phyloP scores from a whole-genome alignment of 2,113 vertebrate genomes.

The Cyprinodon tularosa region DNA sequence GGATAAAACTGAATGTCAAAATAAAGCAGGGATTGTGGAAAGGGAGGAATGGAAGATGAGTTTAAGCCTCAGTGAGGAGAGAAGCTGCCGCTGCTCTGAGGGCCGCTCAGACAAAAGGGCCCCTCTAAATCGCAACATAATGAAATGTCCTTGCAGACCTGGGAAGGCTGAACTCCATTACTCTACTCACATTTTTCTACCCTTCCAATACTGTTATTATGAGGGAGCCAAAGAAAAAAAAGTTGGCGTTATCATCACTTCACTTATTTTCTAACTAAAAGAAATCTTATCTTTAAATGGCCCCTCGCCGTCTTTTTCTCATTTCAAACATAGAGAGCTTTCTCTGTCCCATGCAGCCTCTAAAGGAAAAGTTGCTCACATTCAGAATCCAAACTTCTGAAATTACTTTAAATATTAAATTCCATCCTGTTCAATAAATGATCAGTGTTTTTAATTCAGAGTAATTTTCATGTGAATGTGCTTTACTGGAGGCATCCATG shows the following conservation, averaged over 20 bases:
- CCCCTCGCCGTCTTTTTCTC: conserved; percentile 26
- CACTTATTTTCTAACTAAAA: conserved; percentile 36
- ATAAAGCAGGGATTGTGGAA: conserved; percentile 31
- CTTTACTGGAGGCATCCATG: too few species aligned
- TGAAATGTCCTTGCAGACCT: conserved; percentile 75
- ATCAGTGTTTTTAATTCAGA: too few species aligned
- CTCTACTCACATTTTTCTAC: neutral
- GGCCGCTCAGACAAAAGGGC: conserved; percentile 55
- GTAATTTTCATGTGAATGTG: too few species aligned
- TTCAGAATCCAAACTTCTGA: too few species aligned
- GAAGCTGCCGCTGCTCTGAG: conserved; percentile 11
- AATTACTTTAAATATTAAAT: too few species aligned
- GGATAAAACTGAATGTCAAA: conserved; percentile 52
- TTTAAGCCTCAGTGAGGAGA: conserved; percentile 45
- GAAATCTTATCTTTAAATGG: conserved; percentile 77
- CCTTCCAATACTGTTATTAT: conserved; percentile 47
- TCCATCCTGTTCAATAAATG: too few species aligned
- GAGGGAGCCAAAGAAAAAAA: conserved; percentile 34
- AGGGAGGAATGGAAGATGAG: conserved; percentile 32
- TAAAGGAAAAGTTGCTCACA: too few species aligned
- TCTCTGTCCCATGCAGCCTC: too few species aligned
- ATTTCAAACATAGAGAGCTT: neutral
- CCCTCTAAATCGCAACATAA: conserved; percentile 73
- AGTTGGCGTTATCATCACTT: conserved; percentile 48
- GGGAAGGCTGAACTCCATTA: conserved; percentile 63